Conservation (phyloP, 2,113 vertebrate genomes). For the Noturus placidus region DNA sequence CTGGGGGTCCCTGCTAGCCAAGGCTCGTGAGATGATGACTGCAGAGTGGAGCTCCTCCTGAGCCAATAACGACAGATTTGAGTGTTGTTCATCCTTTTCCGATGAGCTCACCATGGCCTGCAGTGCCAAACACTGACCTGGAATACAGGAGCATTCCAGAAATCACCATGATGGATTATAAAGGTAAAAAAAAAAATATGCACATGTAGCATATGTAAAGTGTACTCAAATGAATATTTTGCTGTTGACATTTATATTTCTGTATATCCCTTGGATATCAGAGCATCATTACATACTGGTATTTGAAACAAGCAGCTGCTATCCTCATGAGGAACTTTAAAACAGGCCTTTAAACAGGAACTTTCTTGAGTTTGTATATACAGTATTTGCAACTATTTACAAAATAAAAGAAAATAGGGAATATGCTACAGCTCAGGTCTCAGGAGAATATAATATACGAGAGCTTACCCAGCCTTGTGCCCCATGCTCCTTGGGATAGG, state of each 20-base stretch:
- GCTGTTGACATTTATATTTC: not conserved
- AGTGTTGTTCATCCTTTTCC: conserved; percentile 54
- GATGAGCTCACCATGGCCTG: conserved; percentile 45
- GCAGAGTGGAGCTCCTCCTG: conserved; percentile 70
- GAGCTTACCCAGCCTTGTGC: no score
- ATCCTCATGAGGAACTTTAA: no score
- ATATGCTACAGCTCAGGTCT: not conserved
- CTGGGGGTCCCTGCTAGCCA: conserved; percentile 65
- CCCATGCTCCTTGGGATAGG: no score
- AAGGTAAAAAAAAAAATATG: not conserved
- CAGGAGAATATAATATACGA: not conserved
- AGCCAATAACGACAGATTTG: conserved; percentile 58
- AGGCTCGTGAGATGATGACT: conserved; percentile 66
- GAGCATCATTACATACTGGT: not conserved
- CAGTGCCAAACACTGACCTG: conserved; percentile 70
- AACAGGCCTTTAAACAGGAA: no score
- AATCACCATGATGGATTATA: not conserved
- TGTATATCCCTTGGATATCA: not conserved
- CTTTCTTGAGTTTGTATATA: not conserved
- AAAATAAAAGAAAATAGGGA: not conserved
- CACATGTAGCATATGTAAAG: not conserved
- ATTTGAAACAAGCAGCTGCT: not conserved
- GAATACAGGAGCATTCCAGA: not conserved
- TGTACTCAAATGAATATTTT: not conserved
- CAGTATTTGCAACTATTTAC: not conserved